phyloP scores from a whole-genome alignment of 2,797 vertebrate species.

The Lagocephalus sceleratus region DNA sequence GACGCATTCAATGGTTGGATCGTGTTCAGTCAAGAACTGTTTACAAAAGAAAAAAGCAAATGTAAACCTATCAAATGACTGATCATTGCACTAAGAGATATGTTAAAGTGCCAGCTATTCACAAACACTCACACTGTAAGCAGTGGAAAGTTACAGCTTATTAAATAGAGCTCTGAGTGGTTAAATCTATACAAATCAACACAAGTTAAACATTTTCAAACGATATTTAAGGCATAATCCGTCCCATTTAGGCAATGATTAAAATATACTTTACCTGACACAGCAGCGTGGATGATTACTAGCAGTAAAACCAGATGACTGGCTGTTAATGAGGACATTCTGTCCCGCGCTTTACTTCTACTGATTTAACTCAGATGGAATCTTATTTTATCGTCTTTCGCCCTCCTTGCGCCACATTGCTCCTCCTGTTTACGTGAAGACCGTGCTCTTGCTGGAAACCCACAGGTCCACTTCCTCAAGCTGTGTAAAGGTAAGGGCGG shows the following conservation, averaged over 20 bases:
- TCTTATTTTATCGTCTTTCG: conserved; percentile 13
- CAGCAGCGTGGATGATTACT: neutral
- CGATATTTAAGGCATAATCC: too few relatives aligned
- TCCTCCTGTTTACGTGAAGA: neutral
- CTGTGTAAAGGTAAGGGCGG: conserved; percentile 24
- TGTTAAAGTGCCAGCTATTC: too few relatives aligned
- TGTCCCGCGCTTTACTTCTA: neutral
- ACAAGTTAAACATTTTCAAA: too few relatives aligned
- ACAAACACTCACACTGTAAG: too few relatives aligned
- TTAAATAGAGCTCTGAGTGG: too few relatives aligned
- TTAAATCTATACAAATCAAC: too few relatives aligned
- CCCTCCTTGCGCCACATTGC: conserved; percentile 18
- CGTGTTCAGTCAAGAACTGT: too few relatives aligned
- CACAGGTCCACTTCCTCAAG: conserved; percentile 38
- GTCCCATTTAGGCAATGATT: conserved; percentile 2
- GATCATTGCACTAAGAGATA: too few relatives aligned
- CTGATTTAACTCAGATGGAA: neutral
- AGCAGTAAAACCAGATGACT: conserved; percentile 20
- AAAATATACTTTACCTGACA: conserved; percentile 48
- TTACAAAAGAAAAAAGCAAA: too few relatives aligned
- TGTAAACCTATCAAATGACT: too few relatives aligned
- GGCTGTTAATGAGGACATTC: conserved; percentile 29
- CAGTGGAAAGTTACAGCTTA: too few relatives aligned
- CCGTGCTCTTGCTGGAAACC: rapidly evolving
- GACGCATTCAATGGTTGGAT: too few relatives aligned